Conservation (phyloP, 2,888 invertebrate species). For the Argyresthia goedartella region DNA sequence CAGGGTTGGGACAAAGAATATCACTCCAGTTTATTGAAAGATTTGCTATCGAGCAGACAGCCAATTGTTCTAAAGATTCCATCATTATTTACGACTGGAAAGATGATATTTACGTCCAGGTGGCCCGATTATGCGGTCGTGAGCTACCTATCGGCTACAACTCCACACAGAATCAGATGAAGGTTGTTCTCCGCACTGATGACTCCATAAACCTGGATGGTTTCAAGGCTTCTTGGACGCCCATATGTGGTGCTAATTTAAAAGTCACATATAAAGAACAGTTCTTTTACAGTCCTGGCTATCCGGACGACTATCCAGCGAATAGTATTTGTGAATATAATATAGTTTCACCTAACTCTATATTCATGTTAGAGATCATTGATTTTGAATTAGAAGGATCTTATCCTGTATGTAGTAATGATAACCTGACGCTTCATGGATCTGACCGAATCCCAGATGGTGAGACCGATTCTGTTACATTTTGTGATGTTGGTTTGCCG, state of each 20-base stretch:
- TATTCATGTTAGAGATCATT: slow-evolving; percentile 68
- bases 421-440: slow-evolving; percentile 59
- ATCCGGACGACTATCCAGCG: slow-evolving; percentile 74
- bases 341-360: slow-evolving; percentile 54
- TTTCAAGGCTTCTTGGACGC: slow-evolving; percentile 75
- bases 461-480: slow-evolving; percentile 13
- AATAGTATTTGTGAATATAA: slow-evolving; percentile 76
- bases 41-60: slow-evolving; percentile 80
- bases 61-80: slow-evolving; percentile 81
- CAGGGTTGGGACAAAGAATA: slow-evolving; percentile 75
- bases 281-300: slow-evolving; percentile 80
- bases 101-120: slow-evolving; percentile 59
- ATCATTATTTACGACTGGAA: slow-evolving; percentile 74
- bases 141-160: slow-evolving; percentile 64
- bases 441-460: slow-evolving; percentile 18
- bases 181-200: slow-evolving; percentile 80
- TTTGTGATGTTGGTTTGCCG: slow-evolving; percentile 38
- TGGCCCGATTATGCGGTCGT: slow-evolving; percentile 79
- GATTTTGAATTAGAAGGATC: slow-evolving; percentile 66
- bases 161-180: slow-evolving; percentile 75
- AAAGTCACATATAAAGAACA: slow-evolving; percentile 58
- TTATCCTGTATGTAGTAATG: slow-evolving; percentile 47
- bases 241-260: slow-evolving; percentile 80
- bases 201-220: slow-evolving; percentile 76
- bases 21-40: slow-evolving; percentile 76